Evolutionary conservation across 2,888 invertebrate genomes (phyloP), one percentile per base, ranked within the genome.

Genomic region (Pecten maximus): DNA sequence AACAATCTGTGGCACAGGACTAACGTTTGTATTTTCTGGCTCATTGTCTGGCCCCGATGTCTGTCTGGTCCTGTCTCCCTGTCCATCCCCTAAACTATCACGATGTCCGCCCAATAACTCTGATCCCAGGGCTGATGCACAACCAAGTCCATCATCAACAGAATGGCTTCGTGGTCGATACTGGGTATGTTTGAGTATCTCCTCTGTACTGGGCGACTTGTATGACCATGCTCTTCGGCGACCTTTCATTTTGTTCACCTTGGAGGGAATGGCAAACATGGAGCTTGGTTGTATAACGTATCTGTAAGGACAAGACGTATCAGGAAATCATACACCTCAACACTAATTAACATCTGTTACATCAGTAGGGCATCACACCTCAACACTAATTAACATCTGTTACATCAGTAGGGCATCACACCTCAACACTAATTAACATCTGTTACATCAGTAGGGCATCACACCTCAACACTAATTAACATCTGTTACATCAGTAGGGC

Each of bases 201-300:
- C 74, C 0, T 28, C 74, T 10, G 28, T 35, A 35, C 74, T 74
- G 28, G 35, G 23, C 8, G 39, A n/a, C 28, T 40, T 50, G 39
- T 60, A 54, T 2, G 90, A 88, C 90, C 90, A 89, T 10, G 91
- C 90, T 87, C 40, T 88, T 15, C 90, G 88, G 3, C 91, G 60
- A 12, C n/a, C 60, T 4, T 39, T 48, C 28, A 50, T n/a, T 87
- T 60, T 39, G 16, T 89, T 48, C 28, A 74, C 40, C 28, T 93
- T 94, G 87, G 93, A 94, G 12, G 95, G 95, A 88, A 95, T 92
- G 39, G 95, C 95, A 90, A 92, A 93, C 95, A 95, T 95, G 19
- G 95, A 94, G 88, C 95, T 94, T 10, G 96, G 96, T 90, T 96
- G 96, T 87, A 96, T 94, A 15, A 96, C 95, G 92, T 96, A 95